Percentiles rank a stretch among this genome's conserved stretches.
phyloP scores from a whole-genome alignment of 2,888 invertebrate genomes.

The Sialis fuliginosa region DNA sequence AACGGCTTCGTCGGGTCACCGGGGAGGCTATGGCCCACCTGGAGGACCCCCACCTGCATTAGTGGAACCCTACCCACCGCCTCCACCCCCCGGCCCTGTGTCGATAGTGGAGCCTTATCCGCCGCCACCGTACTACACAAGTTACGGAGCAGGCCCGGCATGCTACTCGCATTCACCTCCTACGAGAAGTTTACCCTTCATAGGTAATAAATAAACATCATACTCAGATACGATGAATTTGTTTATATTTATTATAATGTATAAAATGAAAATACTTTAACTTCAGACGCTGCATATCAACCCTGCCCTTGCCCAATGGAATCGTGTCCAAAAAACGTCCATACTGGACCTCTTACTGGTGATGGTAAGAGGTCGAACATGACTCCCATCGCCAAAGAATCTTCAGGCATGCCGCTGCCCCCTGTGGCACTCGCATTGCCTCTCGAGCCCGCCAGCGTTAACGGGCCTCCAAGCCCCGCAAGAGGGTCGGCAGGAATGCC shows the following conservation, averaged over 20 bases:
- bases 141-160: conserved; percentile 26
- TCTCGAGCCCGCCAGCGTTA: conserved; percentile 28
- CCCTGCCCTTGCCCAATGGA: conserved; percentile 81
- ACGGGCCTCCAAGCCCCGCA: conserved; percentile 50
- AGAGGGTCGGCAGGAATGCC: conserved; percentile 49
- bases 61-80: conserved; percentile 21
- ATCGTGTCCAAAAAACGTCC: conserved; percentile 96
- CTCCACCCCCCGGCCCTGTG: conserved; percentile 22
- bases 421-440: conserved; percentile 31
- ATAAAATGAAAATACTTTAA: conserved; percentile 3
- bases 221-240: neutral
- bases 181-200: conserved; percentile 40
- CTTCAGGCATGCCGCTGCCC: conserved; percentile 21
- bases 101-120: conserved; percentile 31
- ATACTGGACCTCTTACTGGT: conserved; percentile 96
- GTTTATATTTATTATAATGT: neutral
- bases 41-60: conserved; percentile 19
- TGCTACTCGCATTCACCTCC: conserved; percentile 41
- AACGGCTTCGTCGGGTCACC: conserved; percentile 26
- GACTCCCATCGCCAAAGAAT: conserved; percentile 23
- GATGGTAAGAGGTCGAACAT: conserved; percentile 55
- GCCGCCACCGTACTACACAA: conserved; percentile 37
- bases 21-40: conserved; percentile 26
- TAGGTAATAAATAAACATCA: conserved; percentile 31
- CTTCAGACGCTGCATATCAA: conserved; percentile 37